Evolutionary conservation across 1,140 invertebrate species (phyloP), one percentile per base, ranked within the genome.

Genomic region (Drosophila mauritiana): DNA sequence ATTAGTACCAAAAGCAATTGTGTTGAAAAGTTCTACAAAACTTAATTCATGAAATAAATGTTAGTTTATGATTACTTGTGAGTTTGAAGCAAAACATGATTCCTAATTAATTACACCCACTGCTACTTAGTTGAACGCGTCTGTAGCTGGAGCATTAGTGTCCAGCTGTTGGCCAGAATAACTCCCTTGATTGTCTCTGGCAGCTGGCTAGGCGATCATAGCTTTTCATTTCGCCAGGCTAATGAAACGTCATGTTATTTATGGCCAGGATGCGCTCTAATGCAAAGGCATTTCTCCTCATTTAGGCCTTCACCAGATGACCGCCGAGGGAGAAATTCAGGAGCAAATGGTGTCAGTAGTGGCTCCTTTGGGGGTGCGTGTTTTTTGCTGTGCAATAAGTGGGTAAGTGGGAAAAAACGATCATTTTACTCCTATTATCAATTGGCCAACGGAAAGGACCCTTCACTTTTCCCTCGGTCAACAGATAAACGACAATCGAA

Each of bases 171-270:
- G 57, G 34, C 42, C 42, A 31, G 58, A 17, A 64, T 22, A 56
- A 37, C 67, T 70, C 31, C 31, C 25, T 52, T 74, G 56, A 80
- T 75, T 79, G 77, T 79, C 55, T 40, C 59, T 22, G 40, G 56
- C 67, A 45, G 59, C 46, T 42, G 67, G 53, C 75, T 74, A 54
- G 70, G 62, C 78, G 72, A 88, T 89, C 83, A 80, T 88, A 89
- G 83, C 72, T 88, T 88, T 88, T 88, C 84, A 88, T 88, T 88
- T 83, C 39, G 51, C 70, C 42, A 22, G 59, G 61, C 83, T 88
- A 88, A 88, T 88, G 83, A 88, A 88, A 88, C 76, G 84, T 88
- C 83, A 88, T 88, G 83, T 88, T 89, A 88, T 88, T 86, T 88
- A 88, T 88, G 79, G 56, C 76, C 45, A 37, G 62, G 72, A 48